Evolutionary conservation across 1,140 invertebrate genomes (phyloP), one percentile per base, ranked within the genome.

Genomic region (Drosophila leontia): DNA sequence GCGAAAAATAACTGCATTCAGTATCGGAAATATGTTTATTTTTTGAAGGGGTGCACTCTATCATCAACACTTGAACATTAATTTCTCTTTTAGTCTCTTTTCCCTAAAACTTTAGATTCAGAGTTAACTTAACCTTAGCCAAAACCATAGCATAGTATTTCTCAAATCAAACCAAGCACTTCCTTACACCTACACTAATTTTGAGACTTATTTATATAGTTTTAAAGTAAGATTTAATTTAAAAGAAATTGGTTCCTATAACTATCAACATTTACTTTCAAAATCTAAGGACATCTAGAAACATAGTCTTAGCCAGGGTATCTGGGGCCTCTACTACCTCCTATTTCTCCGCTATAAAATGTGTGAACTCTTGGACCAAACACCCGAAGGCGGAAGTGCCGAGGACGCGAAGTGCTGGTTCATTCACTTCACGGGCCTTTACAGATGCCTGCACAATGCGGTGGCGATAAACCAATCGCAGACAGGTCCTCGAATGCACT

Each of bases 401-500:
- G 23, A 17, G 44, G 37, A 60, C 44, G 67, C 44, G 53, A 58
- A 64, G 51, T 45, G 72, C 15, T 61, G 53, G 61, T 42, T 29
- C 47, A 60, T 37, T 59, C 74, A 69, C 75, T 77, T 60, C 50
- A 59, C 51, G 34, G 37, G 58, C 53, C 65, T 68, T 74, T 29
- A 72, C 72, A 77, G 76, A 53, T 68, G 80, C 57, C 59, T 80
- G 80, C 65, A 86, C 78, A 86, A 56, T 86, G 76, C 41, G 23
- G 19, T 11, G 57, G 47, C 60, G 84, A 83, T 86, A 86, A 79
- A 65, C 62, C 82, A 79, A 75, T 75, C 63, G 83, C 60, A 44
- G 75, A 78, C 81, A 60, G 75, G 81, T 72, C 69, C 70, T 74
- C 70, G 67, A 72, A 76, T 60, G 78, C 75, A 84, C 75, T 84